Evolutionary conservation across 2,888 invertebrate species (phyloP).

Genomic region (Gandaritis pyraliata): DNA sequence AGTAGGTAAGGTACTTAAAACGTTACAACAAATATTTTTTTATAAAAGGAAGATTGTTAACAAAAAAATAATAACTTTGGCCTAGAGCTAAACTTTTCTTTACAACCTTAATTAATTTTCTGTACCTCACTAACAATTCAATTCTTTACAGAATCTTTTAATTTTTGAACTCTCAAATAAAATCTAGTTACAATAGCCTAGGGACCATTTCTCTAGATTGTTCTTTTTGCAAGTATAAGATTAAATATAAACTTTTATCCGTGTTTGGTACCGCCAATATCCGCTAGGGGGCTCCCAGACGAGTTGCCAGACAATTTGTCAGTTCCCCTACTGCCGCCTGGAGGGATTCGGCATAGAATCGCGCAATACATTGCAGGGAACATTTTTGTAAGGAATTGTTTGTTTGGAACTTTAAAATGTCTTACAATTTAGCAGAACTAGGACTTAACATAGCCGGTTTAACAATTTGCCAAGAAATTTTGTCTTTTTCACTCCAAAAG

Average conservation of each 20-base stretch:
- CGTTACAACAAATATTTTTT: not conserved
- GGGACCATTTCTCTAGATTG: slow-evolving; percentile 53
- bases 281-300: slow-evolving; percentile 35
- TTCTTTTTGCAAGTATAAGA: slow-evolving; percentile 59
- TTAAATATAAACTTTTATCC: slow-evolving; percentile 67
- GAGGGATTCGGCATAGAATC: slow-evolving; percentile 17
- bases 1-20: too few relatives aligned
- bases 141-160: slow-evolving; percentile 39
- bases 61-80: slow-evolving; percentile 18
- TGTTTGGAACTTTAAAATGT: slow-evolving; percentile 1
- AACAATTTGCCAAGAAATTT: too few relatives aligned
- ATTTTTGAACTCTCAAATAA: slow-evolving; percentile 47
- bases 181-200: slow-evolving; percentile 46
- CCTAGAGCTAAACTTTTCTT: slow-evolving; percentile 10
- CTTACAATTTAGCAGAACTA: not conserved
- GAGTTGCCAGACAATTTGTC: slow-evolving; percentile 39
- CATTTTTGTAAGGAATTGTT: slow-evolving; percentile 17
- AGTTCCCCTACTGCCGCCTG: slow-evolving; percentile 24
- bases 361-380: slow-evolving; percentile 24
- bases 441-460: not conserved
- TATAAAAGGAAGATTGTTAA: not conserved
- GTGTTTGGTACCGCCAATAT: slow-evolving; percentile 35
- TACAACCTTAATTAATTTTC: slow-evolving; percentile 30
- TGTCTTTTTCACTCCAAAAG: too few relatives aligned
- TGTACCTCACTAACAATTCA: slow-evolving; percentile 34